Evolutionary conservation across 2,113 vertebrate species (phyloP), one percentile per base, ranked within the genome.

Genomic region (Cyprinus carpio): DNA sequence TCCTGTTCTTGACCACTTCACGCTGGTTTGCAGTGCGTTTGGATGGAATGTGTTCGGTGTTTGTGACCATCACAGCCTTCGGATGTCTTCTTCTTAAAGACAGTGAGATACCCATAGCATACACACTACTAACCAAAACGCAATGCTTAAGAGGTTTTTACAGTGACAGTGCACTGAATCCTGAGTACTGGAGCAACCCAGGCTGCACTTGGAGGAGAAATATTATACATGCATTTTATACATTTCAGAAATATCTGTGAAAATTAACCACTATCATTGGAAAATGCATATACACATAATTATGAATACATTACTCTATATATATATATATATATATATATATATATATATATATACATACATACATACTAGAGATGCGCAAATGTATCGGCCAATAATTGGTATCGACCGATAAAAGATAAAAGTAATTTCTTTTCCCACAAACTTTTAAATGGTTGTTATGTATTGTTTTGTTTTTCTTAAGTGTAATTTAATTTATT

Each of bases 11-110:
- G 93, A 96, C 97, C 0, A 99, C 97, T 0, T 99, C 98, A 11
- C 96, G 98, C 20, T 99, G 98, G 98, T 95, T 99, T 10, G 98
- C 97, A 2, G 93, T 99, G 31, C 96, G 97, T 25, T 95, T 99
- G 86, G 97, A 99, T 88, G 97, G 96, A 86, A 98, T 99, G 91
- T 99, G 98, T 91, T 96, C 96, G 2, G 4, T 98, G 80, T 98
- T 99, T 92, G 96, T 99, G 84, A 93, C 92, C 81, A 91, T 95
- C 27, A 93, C 95, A 86, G 92, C 96, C 76, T 96, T 98, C 74
- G 96, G 97, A 84, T 97, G 96, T 82, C 87, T 99, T 87, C 88
- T 96, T 84, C 95, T 99, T 2, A 90, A 94, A 46, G 93, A 96
- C 7, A 95, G 98, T 99, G 94, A 95, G 94, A 88, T 82, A 88